Evolutionary conservation across 2,113 vertebrate genomes (phyloP).

Genomic region (Otis tarda): DNA sequence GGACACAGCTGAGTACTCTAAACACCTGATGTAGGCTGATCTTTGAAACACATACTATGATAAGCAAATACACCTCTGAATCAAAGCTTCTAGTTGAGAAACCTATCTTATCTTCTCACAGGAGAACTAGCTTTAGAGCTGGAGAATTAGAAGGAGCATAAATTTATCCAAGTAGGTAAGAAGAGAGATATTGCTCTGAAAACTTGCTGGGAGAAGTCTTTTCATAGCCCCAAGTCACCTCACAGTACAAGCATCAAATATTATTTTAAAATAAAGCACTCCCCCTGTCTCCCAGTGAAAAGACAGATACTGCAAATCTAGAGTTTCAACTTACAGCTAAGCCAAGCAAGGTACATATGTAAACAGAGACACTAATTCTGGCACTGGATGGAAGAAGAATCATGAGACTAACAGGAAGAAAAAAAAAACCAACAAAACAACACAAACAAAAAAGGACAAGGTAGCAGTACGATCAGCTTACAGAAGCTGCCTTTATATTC

Average conservation of each 20-base stretch:
- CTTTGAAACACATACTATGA: neutral
- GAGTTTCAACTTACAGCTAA: neutral
- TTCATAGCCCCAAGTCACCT: neutral
- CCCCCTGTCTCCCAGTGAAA: neutral
- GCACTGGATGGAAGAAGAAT: neutral
- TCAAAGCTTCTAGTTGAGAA: neutral
- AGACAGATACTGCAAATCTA: neutral
- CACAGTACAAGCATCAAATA: neutral
- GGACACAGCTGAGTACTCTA: neutral
- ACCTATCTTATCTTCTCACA: neutral
- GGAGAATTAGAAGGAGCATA: neutral
- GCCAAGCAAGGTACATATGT: neutral
- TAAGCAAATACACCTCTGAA: neutral
- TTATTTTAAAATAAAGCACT: neutral
- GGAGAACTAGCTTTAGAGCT: neutral
- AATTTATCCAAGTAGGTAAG: neutral
- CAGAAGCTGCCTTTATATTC: neutral
- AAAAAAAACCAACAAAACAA: no score
- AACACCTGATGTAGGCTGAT: neutral
- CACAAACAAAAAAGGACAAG: no score
- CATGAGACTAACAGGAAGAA: neutral
- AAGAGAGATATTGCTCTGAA: neutral
- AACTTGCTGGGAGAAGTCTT: neutral
- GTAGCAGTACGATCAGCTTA: neutral
- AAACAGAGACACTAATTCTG: neutral